A percentile compares a stretch with the other conserved stretches of the same genome.
phyloP scores from a whole-genome alignment of 30 jellyfish, hydroid and myxozoan species.

The Aurelia aurita region DNA sequence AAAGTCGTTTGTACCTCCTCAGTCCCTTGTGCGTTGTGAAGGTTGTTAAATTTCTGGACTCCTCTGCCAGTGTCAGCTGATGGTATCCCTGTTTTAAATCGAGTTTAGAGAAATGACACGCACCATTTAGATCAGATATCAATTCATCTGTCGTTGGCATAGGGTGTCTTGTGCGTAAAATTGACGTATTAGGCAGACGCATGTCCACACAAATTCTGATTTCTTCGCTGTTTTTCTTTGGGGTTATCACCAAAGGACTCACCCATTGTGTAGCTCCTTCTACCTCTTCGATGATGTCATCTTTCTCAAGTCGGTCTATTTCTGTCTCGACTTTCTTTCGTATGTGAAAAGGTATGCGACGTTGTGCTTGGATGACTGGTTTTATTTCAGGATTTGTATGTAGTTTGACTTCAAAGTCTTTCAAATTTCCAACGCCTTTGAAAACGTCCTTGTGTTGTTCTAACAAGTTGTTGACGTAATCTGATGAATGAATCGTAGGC shows the following conservation, averaged over 20 bases:
- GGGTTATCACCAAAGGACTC: constrained; percentile 55
- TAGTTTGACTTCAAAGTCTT: no score
- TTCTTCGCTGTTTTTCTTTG: constrained; percentile 58
- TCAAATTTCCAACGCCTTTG: no score
- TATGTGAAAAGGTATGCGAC: no score
- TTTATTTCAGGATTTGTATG: no score
- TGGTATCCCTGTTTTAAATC: not conserved
- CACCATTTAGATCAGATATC: not conserved
- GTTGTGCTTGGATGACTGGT: no score
- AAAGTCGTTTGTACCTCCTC: not conserved
- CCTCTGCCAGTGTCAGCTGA: not conserved
- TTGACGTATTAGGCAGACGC: constrained; percentile 61
- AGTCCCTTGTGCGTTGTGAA: not conserved
- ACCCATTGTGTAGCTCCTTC: no score
- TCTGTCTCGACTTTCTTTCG: no score
- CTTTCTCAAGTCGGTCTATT: no score
- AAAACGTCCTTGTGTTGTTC: no score
- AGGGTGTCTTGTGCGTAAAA: constrained; percentile 38
- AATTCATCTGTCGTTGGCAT: not conserved
- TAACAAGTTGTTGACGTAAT: no score
- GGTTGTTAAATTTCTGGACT: not conserved
- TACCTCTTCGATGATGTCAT: no score
- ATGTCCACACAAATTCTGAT: constrained; percentile 79
- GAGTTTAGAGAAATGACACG: not conserved
- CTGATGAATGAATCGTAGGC: no score